phyloP scores from a whole-genome alignment of 2,797 vertebrate species.

The Chelon labrosus region DNA sequence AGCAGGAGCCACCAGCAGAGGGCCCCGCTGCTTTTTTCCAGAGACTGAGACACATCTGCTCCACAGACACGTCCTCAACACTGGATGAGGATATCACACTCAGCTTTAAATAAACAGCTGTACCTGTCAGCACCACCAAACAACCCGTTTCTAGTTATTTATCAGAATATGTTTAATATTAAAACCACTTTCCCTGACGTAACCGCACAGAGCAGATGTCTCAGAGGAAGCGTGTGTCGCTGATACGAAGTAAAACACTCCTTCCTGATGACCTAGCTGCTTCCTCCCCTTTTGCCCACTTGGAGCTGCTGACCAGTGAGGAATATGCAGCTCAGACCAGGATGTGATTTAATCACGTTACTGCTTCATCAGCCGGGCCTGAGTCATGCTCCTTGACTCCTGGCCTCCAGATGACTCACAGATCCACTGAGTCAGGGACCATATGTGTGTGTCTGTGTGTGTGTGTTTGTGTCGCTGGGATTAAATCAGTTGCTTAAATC shows the following conservation, averaged over 20 bases:
- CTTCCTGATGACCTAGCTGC: constrained; percentile 35
- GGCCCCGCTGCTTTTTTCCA: neutral
- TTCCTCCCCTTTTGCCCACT: constrained; percentile 44
- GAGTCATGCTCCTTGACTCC: constrained; percentile 64
- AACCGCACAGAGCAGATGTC: too few relatives aligned
- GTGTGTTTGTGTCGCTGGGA: constrained; percentile 26
- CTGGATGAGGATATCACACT: too few relatives aligned
- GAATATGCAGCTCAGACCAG: constrained; percentile 48
- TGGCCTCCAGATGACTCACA: constrained; percentile 70
- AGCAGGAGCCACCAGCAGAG: constrained; percentile 38
- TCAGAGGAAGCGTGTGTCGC: neutral
- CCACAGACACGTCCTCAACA: too few relatives aligned
- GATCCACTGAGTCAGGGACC: constrained; percentile 44
- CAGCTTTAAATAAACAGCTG: too few relatives aligned
- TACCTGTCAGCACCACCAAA: too few relatives aligned
- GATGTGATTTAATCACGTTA: constrained; percentile 72
- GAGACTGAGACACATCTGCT: too few relatives aligned
- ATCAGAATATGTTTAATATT: too few relatives aligned
- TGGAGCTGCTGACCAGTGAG: constrained; percentile 57
- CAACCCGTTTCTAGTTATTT: neutral
- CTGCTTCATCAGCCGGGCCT: constrained; percentile 57
- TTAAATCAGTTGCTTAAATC: constrained; percentile 55
- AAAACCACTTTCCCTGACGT: neutral
- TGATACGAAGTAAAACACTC: constrained; percentile 1
- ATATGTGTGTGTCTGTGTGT: constrained; percentile 43